A percentile compares a stretch with the other conserved stretches of the same genome.
Evolutionary conservation across 2,888 invertebrate genomes (phyloP).

Genomic region (Lacanobia wlatinum): DNA sequence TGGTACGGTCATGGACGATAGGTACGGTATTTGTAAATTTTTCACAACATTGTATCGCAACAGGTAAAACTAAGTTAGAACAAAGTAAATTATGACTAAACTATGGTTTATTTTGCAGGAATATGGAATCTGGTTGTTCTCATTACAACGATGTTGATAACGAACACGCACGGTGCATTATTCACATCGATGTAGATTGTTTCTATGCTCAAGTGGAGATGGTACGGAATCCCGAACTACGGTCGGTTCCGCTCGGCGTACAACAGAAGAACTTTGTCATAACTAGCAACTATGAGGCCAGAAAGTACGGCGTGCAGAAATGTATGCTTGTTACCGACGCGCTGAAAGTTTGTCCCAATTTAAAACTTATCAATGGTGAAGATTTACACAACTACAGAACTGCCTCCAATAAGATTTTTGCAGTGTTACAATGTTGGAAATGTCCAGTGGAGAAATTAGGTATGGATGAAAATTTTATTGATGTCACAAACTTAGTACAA

Average conservation of each 20-base stretch:
- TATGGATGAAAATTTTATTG: slow-evolving; percentile 96
- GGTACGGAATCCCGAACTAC: slow-evolving; percentile 92
- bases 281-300: slow-evolving; percentile 96
- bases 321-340: slow-evolving; percentile 95
- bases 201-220: slow-evolving; percentile 97
- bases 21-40: slow-evolving; percentile 79
- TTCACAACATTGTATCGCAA: slow-evolving; percentile 78
- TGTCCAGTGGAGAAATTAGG: slow-evolving; percentile 95
- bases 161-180: slow-evolving; percentile 93
- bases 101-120: slow-evolving; percentile 82
- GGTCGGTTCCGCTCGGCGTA: slow-evolving; percentile 93
- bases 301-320: slow-evolving; percentile 94
- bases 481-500: slow-evolving; percentile 93
- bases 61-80: slow-evolving; percentile 85
- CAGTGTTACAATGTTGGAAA: slow-evolving; percentile 93
- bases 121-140: slow-evolving; percentile 88
- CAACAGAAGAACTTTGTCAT: slow-evolving; percentile 96
- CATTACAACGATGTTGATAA: slow-evolving; percentile 80
- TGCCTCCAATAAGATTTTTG: slow-evolving; percentile 94
- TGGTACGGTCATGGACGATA: slow-evolving; percentile 85
- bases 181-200: slow-evolving; percentile 96
- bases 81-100: slow-evolving; percentile 84
- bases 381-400: slow-evolving; percentile 95
- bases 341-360: slow-evolving; percentile 93
- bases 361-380: slow-evolving; percentile 95